Percentiles rank a stretch among this genome's conserved stretches.
Conservation (phyloP, 2,113 vertebrate genomes). For the Osmerus eperlanus region DNA sequence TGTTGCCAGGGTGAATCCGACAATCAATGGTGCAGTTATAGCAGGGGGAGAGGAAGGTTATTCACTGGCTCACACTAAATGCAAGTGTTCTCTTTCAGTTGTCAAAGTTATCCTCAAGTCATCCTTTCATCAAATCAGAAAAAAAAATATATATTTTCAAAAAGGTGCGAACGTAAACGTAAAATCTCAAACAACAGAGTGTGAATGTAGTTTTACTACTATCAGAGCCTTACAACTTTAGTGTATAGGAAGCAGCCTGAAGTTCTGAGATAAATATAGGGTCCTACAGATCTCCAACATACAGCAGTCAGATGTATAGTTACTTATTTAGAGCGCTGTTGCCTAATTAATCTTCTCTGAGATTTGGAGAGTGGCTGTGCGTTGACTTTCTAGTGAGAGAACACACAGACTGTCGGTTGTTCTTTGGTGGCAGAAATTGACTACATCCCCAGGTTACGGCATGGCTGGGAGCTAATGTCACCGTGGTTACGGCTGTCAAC, state of each 20-base stretch:
- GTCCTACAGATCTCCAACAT: constrained; percentile 2
- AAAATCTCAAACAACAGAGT: too few relatives aligned
- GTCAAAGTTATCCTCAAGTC: not conserved
- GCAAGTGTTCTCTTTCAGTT: constrained; percentile 29
- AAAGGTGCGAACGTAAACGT: too few relatives aligned
- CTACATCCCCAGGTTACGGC: constrained; percentile 33
- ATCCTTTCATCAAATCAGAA: not conserved
- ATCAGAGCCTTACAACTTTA: not conserved
- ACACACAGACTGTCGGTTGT: constrained; percentile 12
- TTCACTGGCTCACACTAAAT: constrained; percentile 31
- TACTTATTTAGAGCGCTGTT: constrained; percentile 32
- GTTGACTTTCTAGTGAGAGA: constrained; percentile 26
- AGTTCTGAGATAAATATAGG: constrained; percentile 21
- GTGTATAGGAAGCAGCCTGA: not conserved
- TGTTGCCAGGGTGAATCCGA: constrained; percentile 33
- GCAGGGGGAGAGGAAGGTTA: constrained; percentile 7
- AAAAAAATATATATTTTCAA: too few relatives aligned
- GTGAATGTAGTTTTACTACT: too few relatives aligned
- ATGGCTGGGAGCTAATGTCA: constrained; percentile 27
- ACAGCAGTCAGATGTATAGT: constrained; percentile 18
- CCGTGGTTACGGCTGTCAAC: constrained; percentile 48
- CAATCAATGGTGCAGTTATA: constrained; percentile 38
- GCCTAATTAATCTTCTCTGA: constrained; percentile 20
- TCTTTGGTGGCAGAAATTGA: constrained; percentile 31
- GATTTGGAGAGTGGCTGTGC: constrained; percentile 9